Percentiles rank a stretch among this genome's conserved stretches.
Evolutionary conservation across 2,113 vertebrate genomes (phyloP).

Genomic region (Gobiocypris rarus): DNA sequence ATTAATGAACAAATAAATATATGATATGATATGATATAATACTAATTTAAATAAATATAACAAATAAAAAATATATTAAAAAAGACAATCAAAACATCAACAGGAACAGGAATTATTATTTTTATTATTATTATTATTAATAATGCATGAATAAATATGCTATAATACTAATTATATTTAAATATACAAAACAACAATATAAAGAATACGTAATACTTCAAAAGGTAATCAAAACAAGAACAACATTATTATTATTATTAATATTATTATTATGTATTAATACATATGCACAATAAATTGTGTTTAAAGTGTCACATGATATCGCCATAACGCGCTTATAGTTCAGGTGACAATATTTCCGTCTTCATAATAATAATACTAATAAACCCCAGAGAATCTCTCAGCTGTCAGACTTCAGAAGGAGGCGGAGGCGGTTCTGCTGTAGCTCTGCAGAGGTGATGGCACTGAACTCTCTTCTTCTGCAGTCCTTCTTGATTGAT

Average conservation of each 20-base stretch:
- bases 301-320: background rate
- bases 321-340: background rate
- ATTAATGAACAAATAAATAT: too few relatives aligned
- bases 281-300: background rate
- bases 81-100: background rate
- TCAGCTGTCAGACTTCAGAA: background rate
- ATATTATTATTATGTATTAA: background rate
- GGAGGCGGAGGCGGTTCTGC: too few relatives aligned
- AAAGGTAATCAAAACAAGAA: background rate
- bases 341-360: too few relatives aligned
- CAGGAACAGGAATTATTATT: too few relatives aligned
- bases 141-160: background rate
- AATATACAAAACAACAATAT: background rate
- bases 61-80: background rate
- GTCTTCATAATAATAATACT: background rate
- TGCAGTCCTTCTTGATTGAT: conserved; percentile 52
- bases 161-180: background rate
- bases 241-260: background rate
- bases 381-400: background rate
- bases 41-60: background rate
- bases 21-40: too few relatives aligned
- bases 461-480: background rate
- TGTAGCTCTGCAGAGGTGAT: too few relatives aligned
- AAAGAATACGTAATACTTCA: background rate
- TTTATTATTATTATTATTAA: background rate